Evolutionary conservation across 2,113 vertebrate species (phyloP).

Genomic region (Monopterus albus): DNA sequence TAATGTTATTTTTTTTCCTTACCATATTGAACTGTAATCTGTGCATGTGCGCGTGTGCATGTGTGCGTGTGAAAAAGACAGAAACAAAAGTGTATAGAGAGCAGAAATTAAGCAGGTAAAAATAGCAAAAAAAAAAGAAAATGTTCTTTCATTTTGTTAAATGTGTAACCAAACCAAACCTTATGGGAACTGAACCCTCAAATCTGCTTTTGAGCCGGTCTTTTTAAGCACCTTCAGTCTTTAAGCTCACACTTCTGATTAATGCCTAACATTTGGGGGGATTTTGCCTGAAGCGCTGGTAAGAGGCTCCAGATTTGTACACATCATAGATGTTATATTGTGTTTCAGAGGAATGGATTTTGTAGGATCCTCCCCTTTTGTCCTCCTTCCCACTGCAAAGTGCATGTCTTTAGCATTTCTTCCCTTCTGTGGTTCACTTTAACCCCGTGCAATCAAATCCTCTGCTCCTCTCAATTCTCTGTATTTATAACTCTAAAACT

Average conservation of each 20-base stretch:
- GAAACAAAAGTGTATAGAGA: neutral
- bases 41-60: no score
- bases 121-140: neutral
- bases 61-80: neutral
- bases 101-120: neutral
- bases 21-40: no score
- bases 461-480: slow-evolving; percentile 15
- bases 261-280: slow-evolving; percentile 56
- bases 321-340: slow-evolving; percentile 62
- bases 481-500: slow-evolving; percentile 35
- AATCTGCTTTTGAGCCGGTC: slow-evolving; percentile 39
- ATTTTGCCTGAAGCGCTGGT: slow-evolving; percentile 55
- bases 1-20: no score
- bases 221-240: slow-evolving; percentile 47
- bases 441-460: slow-evolving; percentile 30
- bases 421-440: slow-evolving; percentile 25
- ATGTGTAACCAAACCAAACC: slow-evolving; percentile 12
- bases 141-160: slow-evolving; percentile 7
- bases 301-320: slow-evolving; percentile 61
- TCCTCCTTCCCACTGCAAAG: slow-evolving; percentile 16
- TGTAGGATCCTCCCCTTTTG: slow-evolving; percentile 13
- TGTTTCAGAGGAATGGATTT: slow-evolving; percentile 55
- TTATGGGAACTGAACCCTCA: slow-evolving; percentile 20
- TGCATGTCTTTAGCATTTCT: slow-evolving; percentile 27
- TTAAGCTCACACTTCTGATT: slow-evolving; percentile 53